phyloP scores from a whole-genome alignment of 2,888 invertebrate species.

The Hypomecis atomaria region DNA sequence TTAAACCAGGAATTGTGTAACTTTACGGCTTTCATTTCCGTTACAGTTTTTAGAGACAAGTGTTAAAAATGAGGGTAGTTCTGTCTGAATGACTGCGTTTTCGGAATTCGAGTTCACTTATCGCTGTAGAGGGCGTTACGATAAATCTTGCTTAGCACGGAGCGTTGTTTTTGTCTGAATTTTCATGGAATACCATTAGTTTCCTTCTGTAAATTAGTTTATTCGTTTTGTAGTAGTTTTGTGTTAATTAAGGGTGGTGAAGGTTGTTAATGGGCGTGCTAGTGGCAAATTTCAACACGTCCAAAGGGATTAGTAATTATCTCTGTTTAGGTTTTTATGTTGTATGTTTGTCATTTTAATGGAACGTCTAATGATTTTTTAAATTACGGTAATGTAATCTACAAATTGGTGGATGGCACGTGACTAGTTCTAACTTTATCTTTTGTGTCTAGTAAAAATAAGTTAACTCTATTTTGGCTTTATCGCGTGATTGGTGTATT shows the following conservation, averaged over 20 bases:
- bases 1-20: constrained; percentile 5
- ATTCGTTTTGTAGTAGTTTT: constrained; percentile 48
- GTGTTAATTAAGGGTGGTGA: constrained; percentile 39
- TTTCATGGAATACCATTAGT: constrained; percentile 57
- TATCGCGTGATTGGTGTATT: no score
- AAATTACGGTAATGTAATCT: constrained; percentile 11
- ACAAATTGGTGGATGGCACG: constrained; percentile 14
- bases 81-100: constrained; percentile 27
- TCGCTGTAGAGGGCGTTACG: constrained; percentile 25
- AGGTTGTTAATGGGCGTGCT: constrained; percentile 34
- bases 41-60: constrained; percentile 3
- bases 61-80: constrained; percentile 14
- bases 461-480: no score
- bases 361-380: constrained; percentile 18
- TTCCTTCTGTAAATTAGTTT: constrained; percentile 51
- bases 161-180: constrained; percentile 37
- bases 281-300: constrained; percentile 19
- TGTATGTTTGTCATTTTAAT: constrained; percentile 20
- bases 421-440: constrained; percentile 1
- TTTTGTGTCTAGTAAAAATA: no score
- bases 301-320: constrained; percentile 22
- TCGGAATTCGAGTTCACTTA: constrained; percentile 32
- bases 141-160: constrained; percentile 45
- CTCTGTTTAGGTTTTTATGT: constrained; percentile 25
- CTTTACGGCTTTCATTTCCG: constrained; percentile 7